Evolutionary conservation across 1,140 invertebrate species (phyloP).

Genomic region (Triops longicaudatus): DNA sequence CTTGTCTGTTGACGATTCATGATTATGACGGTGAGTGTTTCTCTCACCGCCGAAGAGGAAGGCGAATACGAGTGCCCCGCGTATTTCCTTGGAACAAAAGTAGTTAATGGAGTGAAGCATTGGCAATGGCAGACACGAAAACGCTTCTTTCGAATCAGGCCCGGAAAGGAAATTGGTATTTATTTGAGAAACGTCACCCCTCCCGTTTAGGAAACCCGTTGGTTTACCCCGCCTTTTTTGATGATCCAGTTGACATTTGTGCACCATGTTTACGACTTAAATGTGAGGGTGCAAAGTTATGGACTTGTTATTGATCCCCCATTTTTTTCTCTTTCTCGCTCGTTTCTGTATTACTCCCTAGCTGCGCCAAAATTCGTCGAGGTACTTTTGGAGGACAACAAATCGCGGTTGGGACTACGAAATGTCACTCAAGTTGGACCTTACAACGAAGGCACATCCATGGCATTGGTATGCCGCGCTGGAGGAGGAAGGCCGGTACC

Average conservation of each 20-base stretch:
- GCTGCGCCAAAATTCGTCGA: slow-evolving; percentile 59
- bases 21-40: background rate
- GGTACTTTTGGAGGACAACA: slow-evolving; percentile 45
- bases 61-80: background rate
- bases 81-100: background rate
- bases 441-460: slow-evolving; percentile 55
- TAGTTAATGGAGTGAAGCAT: slow-evolving; percentile 8
- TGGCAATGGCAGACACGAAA: background rate
- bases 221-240: background rate
- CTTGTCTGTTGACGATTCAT: background rate
- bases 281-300: background rate
- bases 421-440: slow-evolving; percentile 56
- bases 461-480: slow-evolving; percentile 60
- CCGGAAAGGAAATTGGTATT: background rate
- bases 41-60: background rate
- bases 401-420: slow-evolving; percentile 42
- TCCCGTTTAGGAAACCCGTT: background rate
- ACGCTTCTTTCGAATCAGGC: background rate
- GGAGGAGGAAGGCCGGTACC: slow-evolving; percentile 66
- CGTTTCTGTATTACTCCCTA: slow-evolving; percentile 44
- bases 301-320: background rate
- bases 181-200: background rate
- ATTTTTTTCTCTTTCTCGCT: slow-evolving; percentile 16
- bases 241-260: background rate
- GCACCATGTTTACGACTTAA: background rate